These are phyloP conservation scores for Pseudachorutes palmiensis DNA, from an alignment of 1,140 invertebrate genomes.

Conservation along the genomic window DNA sequence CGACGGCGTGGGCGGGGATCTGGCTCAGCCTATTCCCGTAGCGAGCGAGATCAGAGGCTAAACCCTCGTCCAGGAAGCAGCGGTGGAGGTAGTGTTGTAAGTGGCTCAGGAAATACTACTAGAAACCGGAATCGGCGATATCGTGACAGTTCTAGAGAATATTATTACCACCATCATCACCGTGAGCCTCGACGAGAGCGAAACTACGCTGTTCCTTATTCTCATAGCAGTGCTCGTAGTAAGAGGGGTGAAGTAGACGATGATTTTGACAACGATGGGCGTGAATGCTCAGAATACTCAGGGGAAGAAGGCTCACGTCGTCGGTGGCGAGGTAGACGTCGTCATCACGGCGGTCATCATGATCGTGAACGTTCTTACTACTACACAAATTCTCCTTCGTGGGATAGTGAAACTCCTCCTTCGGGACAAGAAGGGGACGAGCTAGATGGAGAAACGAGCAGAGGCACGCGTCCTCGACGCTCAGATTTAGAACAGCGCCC, in stretches of 20 bases:
- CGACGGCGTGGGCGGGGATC: conserved; percentile 22
- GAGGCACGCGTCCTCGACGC: background rate
- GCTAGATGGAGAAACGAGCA: background rate
- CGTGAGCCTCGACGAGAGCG: conserved; percentile 15
- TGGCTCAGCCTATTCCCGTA: background rate
- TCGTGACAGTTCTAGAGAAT: conserved; percentile 3
- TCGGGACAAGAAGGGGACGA: background rate
- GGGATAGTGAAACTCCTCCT: conserved; percentile 32
- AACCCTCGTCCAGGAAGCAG: background rate
- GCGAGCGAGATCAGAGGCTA: background rate
- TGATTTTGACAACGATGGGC: conserved; percentile 6
- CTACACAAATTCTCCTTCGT: conserved; percentile 32
- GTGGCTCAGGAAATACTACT: background rate
- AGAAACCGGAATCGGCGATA: conserved; percentile 3
- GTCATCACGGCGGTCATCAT: background rate
- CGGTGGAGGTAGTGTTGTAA: background rate
- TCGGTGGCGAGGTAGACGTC: conserved; percentile 3
- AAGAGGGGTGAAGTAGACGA: no score
- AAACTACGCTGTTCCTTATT: background rate
- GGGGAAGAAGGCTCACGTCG: conserved; percentile 11
- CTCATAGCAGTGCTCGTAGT: conserved; percentile 5
- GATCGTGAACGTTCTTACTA: conserved; percentile 19
- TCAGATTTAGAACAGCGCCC: background rate
- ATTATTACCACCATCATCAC: background rate
- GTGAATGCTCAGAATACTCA: conserved; percentile 26